These are phyloP conservation scores for Ifrita kowaldi DNA, from an alignment of 2,113 vertebrate genomes.

Conservation along the genomic window DNA sequence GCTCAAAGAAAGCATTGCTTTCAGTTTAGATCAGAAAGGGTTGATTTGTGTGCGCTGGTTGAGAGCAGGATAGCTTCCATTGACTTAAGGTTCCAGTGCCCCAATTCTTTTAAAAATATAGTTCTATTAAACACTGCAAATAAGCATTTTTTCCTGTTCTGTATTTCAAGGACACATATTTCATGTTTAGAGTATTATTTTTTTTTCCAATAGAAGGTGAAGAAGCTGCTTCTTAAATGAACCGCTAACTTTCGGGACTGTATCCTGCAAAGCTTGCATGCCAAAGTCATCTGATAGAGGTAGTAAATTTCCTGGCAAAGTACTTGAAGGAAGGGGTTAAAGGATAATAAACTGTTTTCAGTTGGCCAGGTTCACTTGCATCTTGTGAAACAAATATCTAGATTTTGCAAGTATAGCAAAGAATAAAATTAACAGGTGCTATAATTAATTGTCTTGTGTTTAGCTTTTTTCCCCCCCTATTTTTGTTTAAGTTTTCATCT, in stretches of 20 bases:
- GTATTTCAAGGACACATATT: neutral
- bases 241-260: neutral
- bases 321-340: neutral
- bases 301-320: neutral
- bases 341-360: neutral
- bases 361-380: neutral
- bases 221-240: neutral
- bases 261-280: neutral
- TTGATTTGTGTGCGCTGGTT: neutral
- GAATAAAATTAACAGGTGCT: neutral
- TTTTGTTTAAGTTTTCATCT: neutral
- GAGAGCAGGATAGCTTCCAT: neutral
- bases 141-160: neutral
- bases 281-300: neutral
- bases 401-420: neutral
- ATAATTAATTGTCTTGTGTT: neutral
- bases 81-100: neutral
- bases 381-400: neutral
- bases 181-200: neutral
- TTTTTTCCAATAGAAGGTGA: neutral
- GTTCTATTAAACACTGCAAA: neutral
- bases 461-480: fast-evolving
- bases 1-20: neutral
- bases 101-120: neutral
- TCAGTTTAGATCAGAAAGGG: neutral